phyloP scores from a whole-genome alignment of 2,797 vertebrate species.

The Amphiprion clarkii region DNA sequence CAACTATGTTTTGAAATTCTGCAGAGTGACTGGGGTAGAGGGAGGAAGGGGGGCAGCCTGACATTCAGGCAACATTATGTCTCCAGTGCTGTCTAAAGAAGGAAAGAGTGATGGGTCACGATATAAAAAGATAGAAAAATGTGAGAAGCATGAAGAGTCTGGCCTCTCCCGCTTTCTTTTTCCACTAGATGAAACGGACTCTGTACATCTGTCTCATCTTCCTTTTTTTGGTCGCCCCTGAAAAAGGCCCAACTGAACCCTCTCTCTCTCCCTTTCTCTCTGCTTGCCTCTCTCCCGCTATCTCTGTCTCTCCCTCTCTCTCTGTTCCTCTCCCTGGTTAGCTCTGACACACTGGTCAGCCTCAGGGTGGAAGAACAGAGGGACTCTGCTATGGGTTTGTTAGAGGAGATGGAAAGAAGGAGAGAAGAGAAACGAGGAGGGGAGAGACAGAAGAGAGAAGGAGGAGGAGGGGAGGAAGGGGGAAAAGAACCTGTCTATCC shows the following conservation, averaged over 20 bases:
- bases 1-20: constrained; percentile 68
- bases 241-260: constrained; percentile 81
- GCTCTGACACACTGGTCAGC: constrained; percentile 89
- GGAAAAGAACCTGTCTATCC: constrained; percentile 70
- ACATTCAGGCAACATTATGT: constrained; percentile 82
- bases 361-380: constrained; percentile 89
- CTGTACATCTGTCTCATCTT: constrained; percentile 86
- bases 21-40: constrained; percentile 67
- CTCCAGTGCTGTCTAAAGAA: constrained; percentile 83
- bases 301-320: constrained; percentile 76
- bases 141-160: constrained; percentile 78
- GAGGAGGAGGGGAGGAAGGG: constrained; percentile 48
- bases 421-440: constrained; percentile 72
- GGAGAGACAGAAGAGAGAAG: constrained; percentile 52
- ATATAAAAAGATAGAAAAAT: constrained; percentile 81
- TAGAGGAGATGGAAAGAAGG: constrained; percentile 78
- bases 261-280: constrained; percentile 63
- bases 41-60: constrained; percentile 62
- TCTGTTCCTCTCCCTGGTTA: constrained; percentile 87
- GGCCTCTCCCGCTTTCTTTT: constrained; percentile 78
- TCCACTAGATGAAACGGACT: constrained; percentile 85
- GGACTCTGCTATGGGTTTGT: constrained; percentile 87
- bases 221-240: constrained; percentile 81
- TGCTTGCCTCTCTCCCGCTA: constrained; percentile 71
- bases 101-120: constrained; percentile 80